Base-by-base conservation (phyloP, 30 jellyfish, hydroid and myxozoan species). In the Hydractinia symbiolongicarpus region DNA sequence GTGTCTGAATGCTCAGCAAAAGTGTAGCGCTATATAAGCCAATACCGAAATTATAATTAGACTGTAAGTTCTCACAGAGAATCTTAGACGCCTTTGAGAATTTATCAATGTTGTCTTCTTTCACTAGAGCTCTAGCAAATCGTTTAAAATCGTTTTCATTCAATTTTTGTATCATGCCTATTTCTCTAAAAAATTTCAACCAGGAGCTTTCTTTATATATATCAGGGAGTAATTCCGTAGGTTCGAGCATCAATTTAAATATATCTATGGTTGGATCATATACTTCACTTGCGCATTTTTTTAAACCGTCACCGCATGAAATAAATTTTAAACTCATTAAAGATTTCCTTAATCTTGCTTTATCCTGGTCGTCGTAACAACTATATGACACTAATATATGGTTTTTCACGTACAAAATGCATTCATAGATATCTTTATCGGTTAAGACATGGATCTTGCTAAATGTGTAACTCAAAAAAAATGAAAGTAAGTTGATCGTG, bases 251-350 rank as follows among this genome's bases (percentile, higher is more conserved):
- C 13, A 56, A 15, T 53, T 30, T 54, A 30, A 88, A 82, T 30
- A 88, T n/a, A 2, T 13, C 50, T 8, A 81, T 75, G 11, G 53
- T 81, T 21, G 96, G 93, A 55, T 88, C 93, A 62, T 66, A 88
- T 50, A 88, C 78, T 54, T 61, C 78, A 6, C 17, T 64, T 6
- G 74, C 74, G 7, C 9, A 6, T 13, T 64, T 64, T 51, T n/a
- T 44, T 6, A n/a, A 51, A 7, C 74, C 40, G 19, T 64, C 52
- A 64, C 40, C 40, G 4, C 16, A 30, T 30, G 44, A 30, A 30
- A 30, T 30, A 30, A 30, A 30, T 30, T 30, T 30, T 30, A 30
- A 30, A 30, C 44, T 30, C 44, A 30, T 30, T 30, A 30, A 30
- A 30, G 44, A 30, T 30, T 30, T 1, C 44, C 44, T 30, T 30